phyloP scores from a whole-genome alignment of 2,113 vertebrate genomes.

The Rhabdornis inornatus region DNA sequence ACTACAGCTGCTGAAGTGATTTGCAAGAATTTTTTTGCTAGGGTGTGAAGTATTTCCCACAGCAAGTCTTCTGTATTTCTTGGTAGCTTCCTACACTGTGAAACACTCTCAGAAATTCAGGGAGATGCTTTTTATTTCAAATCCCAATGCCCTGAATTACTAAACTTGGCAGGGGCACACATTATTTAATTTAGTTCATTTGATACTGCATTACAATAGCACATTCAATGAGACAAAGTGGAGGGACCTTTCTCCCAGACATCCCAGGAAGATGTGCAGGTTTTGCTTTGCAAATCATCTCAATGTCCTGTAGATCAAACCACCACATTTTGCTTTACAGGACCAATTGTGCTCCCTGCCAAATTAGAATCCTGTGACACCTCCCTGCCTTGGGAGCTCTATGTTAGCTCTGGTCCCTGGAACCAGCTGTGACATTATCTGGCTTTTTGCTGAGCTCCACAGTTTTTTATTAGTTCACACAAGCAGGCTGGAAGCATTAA shows the following conservation, averaged over 20 bases:
- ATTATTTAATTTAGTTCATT: neutral
- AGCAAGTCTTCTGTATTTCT: neutral
- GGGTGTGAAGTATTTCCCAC: neutral
- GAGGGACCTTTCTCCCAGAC: neutral
- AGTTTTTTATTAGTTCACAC: neutral
- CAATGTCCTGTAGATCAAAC: neutral
- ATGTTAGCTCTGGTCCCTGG: neutral
- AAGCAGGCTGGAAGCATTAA: neutral
- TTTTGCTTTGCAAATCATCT: neutral
- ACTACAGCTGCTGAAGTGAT: neutral
- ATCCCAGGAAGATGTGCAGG: neutral
- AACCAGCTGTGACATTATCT: neutral
- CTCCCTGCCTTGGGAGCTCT: neutral
- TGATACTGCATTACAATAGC: neutral
- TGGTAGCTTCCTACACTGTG: neutral
- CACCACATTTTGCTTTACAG: neutral
- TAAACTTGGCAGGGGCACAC: fast-evolving
- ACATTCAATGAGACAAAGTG: neutral
- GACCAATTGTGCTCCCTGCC: neutral
- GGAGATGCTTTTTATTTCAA: neutral
- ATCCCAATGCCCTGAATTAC: fast-evolving
- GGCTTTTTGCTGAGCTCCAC: neutral
- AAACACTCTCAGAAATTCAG: neutral
- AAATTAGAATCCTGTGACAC: neutral
- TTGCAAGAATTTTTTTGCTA: neutral